Evolutionary conservation across 23 tunicate genomes (phyloP).

Genomic region (Trididemnum nubilum): DNA sequence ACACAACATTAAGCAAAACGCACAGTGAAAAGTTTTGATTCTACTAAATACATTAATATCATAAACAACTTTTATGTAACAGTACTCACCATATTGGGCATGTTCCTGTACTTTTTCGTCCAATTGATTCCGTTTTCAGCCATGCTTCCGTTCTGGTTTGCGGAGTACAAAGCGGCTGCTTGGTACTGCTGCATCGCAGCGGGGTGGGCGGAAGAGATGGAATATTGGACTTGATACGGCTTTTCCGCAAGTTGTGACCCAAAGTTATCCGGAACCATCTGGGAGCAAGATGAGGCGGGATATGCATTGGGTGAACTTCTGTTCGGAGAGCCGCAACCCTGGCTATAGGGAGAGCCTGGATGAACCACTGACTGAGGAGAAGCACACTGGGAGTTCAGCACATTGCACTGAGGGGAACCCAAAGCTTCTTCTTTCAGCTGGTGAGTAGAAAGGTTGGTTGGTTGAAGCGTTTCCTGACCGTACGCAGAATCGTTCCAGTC

Average conservation of each 20-base stretch:
- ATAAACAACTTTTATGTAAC: no score
- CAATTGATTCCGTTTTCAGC: conserved; percentile 58
- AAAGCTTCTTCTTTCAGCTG: conserved; percentile 46
- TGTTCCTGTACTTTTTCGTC: conserved; percentile 89
- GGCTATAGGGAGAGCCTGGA: conserved; percentile 42
- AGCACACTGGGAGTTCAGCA: conserved; percentile 10
- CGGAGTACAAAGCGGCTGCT: conserved; percentile 73
- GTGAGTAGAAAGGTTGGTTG: conserved; percentile 24
- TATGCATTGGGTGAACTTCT: conserved; percentile 47
- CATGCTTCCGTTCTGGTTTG: background rate
- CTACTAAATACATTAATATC: no score
- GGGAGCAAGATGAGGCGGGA: conserved; percentile 30
- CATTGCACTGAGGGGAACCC: conserved; percentile 42
- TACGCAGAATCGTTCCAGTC: conserved; percentile 16
- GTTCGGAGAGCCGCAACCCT: conserved; percentile 21
- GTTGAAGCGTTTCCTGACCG: background rate
- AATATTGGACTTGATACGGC: conserved; percentile 90
- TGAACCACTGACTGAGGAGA: conserved; percentile 6
- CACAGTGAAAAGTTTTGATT: no score
- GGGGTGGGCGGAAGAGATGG: conserved; percentile 68
- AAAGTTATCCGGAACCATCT: background rate
- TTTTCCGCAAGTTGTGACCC: conserved; percentile 18
- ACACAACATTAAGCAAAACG: no score
- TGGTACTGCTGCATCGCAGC: conserved; percentile 49
- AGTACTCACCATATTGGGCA: conserved; percentile 91